Conservation (phyloP, 1,140 invertebrate species). For the Periplaneta americana region DNA sequence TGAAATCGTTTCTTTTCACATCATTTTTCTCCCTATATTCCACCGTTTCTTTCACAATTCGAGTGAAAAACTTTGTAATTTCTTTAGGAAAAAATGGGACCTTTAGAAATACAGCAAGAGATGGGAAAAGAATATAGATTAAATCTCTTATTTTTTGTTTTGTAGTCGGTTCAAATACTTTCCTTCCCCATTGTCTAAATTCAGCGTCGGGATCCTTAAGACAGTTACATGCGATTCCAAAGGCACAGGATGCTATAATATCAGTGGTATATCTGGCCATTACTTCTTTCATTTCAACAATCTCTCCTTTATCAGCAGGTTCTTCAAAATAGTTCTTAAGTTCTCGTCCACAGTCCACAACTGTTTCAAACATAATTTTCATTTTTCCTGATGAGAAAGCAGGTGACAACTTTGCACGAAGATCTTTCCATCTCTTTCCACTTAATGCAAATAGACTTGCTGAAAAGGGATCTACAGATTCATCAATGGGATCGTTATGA, state of each 20-base stretch:
- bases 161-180: constrained; percentile 29
- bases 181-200: constrained; percentile 40
- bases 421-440: constrained; percentile 32
- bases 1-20: constrained; percentile 38
- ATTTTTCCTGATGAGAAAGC: constrained; percentile 36
- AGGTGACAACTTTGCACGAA: constrained; percentile 30
- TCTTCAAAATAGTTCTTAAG: constrained; percentile 35
- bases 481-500: constrained; percentile 30
- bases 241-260: constrained; percentile 49
- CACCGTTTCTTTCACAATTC: constrained; percentile 34
- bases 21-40: constrained; percentile 38
- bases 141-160: too few relatives aligned
- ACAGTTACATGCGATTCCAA: constrained; percentile 50
- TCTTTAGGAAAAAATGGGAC: constrained; percentile 21
- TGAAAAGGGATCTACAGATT: constrained; percentile 28
- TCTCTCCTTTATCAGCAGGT: constrained; percentile 30
- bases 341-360: constrained; percentile 34
- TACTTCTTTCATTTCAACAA: constrained; percentile 42
- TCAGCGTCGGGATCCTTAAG: constrained; percentile 43
- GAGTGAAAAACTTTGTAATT: constrained; percentile 27
- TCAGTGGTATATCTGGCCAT: constrained; percentile 45
- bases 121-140: not conserved
- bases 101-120: not conserved
- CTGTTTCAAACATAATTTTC: constrained; percentile 29
- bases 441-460: constrained; percentile 22